Conservation (phyloP, 2,797 vertebrate species). For the Miichthys miiuy region DNA sequence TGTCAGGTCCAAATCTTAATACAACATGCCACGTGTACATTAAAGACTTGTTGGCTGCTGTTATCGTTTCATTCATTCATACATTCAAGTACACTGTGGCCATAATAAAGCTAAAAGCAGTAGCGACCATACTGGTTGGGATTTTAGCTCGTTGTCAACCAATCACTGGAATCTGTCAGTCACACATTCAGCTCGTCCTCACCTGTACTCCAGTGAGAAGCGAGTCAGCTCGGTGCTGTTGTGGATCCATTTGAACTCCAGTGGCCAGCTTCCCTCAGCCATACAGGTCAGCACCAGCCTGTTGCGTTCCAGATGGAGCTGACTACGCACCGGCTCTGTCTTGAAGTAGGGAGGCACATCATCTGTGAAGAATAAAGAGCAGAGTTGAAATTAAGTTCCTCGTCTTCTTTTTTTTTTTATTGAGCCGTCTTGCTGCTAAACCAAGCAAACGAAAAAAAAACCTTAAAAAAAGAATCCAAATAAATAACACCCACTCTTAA, state of each 20-base stretch:
- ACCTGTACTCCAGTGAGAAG: slow-evolving; percentile 98
- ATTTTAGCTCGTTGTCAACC: background rate
- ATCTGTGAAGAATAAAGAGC: slow-evolving; percentile 79
- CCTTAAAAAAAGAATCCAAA: slow-evolving; percentile 26
- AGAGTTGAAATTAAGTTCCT: background rate
- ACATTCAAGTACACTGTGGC: too few relatives aligned
- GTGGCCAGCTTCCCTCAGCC: slow-evolving; percentile 98
- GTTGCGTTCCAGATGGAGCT: slow-evolving; percentile 97
- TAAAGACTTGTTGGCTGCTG: too few relatives aligned
- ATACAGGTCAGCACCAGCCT: slow-evolving; percentile 97
- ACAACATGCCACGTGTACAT: too few relatives aligned
- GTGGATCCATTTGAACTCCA: slow-evolving; percentile 98
- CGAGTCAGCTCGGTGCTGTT: slow-evolving; percentile 93
- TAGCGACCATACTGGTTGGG: too few relatives aligned
- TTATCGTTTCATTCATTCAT: too few relatives aligned
- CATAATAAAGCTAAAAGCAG: too few relatives aligned
- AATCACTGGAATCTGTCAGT: background rate
- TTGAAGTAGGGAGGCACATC: slow-evolving; percentile 98
- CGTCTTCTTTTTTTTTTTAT: background rate
- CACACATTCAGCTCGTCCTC: slow-evolving; percentile 33
- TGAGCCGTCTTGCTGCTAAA: slow-evolving; percentile 15
- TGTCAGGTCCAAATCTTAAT: too few relatives aligned
- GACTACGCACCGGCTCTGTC: slow-evolving; percentile 93
- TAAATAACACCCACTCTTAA: slow-evolving; percentile 5
- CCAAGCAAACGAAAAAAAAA: background rate